phyloP scores from a whole-genome alignment of 2,888 invertebrate genomes.

The Agrotis ipsilon region DNA sequence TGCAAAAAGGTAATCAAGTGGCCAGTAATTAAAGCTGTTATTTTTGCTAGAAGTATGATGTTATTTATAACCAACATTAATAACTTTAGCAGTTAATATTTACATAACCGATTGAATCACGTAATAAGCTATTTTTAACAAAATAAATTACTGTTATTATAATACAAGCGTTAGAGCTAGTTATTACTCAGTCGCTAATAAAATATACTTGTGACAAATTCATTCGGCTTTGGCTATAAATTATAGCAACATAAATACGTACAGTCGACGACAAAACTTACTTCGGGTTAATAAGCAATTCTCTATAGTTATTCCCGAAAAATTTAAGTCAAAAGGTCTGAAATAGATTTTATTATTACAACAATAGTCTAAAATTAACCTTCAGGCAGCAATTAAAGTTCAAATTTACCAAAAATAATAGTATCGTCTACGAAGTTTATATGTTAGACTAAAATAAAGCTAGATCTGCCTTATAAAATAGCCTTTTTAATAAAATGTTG shows the following conservation, averaged over 20 bases:
- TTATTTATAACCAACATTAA: conserved; percentile 1
- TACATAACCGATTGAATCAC: not conserved
- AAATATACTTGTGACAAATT: conserved; percentile 47
- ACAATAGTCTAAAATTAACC: not conserved
- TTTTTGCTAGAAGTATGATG: not conserved
- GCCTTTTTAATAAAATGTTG: not conserved
- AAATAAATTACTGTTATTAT: conserved; percentile 27
- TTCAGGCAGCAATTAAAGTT: not conserved
- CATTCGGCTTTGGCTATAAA: conserved; percentile 47
- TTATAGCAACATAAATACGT: conserved; percentile 38
- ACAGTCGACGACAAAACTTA: conserved; percentile 21
- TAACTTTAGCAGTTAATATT: conserved; percentile 9
- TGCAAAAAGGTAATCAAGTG: not conserved
- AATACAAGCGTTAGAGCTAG: conserved; percentile 10
- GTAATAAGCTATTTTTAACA: conserved; percentile 13
- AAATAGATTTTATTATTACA: not conserved
- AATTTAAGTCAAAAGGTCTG: not conserved
- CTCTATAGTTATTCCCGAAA: not conserved
- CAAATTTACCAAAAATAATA: not conserved
- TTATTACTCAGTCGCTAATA: conserved; percentile 40
- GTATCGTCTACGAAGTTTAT: conserved; percentile 20
- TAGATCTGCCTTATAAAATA: not conserved
- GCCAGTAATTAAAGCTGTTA: not conserved
- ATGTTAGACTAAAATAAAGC: not conserved
- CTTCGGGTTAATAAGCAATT: not conserved